Conservation (phyloP, 2,113 vertebrate genomes). For the Pachyramphus minor region DNA sequence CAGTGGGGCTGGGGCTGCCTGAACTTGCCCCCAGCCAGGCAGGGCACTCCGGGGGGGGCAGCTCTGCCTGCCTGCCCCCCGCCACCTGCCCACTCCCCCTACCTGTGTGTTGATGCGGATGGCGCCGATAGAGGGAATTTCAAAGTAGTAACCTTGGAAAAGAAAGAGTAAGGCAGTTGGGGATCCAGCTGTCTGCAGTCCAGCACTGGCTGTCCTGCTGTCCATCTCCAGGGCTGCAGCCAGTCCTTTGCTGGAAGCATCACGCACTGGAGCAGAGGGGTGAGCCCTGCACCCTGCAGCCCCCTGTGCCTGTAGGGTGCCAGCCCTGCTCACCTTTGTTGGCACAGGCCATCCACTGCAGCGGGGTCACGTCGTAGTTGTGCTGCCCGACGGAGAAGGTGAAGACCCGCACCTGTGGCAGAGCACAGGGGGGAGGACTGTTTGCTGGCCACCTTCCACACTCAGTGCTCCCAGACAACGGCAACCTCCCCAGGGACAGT, state of each 20-base stretch:
- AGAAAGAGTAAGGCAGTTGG: constrained; percentile 10
- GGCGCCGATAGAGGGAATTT: constrained; percentile 96
- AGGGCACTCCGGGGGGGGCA: background rate
- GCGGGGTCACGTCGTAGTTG: constrained; percentile 96
- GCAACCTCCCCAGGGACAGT: background rate
- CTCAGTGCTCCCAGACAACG: accelerated
- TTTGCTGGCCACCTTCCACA: background rate
- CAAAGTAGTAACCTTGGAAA: constrained; percentile 94
- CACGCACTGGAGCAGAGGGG: accelerated
- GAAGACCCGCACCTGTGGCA: constrained; percentile 85
- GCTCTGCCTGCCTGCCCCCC: background rate
- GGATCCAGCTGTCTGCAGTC: background rate
- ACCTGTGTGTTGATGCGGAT: constrained; percentile 99
- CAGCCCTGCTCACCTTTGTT: constrained; percentile 86
- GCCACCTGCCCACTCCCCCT: background rate
- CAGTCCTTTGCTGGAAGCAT: accelerated
- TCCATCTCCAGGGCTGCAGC: background rate
- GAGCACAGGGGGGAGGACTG: accelerated
- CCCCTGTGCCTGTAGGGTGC: accelerated
- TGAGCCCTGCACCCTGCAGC: background rate
- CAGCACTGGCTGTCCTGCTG: background rate
- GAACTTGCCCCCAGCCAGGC: too few relatives aligned
- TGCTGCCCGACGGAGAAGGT: constrained; percentile 98
- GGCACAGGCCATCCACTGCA: constrained; percentile 98
- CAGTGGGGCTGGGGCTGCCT: background rate